Base-by-base conservation (phyloP, 2,113 vertebrate genomes). In the Albula glossodonta region DNA sequence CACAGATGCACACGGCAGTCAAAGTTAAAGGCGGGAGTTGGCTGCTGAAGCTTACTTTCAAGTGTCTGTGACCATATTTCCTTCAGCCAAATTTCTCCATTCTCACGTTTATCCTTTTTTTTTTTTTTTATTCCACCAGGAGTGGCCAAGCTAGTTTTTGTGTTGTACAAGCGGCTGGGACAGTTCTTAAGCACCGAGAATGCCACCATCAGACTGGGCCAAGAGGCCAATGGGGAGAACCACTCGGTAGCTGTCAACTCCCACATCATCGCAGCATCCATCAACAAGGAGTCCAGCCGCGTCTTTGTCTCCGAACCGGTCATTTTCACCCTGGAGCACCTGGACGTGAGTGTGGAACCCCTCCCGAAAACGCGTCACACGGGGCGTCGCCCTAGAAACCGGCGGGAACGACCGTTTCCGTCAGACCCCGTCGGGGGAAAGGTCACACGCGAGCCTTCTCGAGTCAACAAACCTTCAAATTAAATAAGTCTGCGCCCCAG, bases 271-370 rank as follows among this genome's bases (percentile, higher is more conserved):
- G 97, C 98, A 0, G 98, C 98, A 84, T 99, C 98, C 50, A 98
- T 99, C 93, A 99, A 99, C 93, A 99, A 99, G 92, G 98, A 99
- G 93, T 99, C 98, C 63, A 99, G 97, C 94, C 95, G 98, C 0
- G 97, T 99, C 85, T 99, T 97, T 90, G 94, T 99, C 90, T 96
- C 98, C 0, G 98, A 99, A 87, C 98, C 98, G 0, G 97, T 99
- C 91, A 93, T 98, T 89, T 99, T 99, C 90, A 99, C 98, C 0
- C 94, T 99, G 90, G 97, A 98, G 51, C 98, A 99, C 95, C 97
- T 99, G 48, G 98, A 99, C 92, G 98, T 99, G 95, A 99, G 98
- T 94, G 53, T 12, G 53, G 53, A 12, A 12, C 6, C 70, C 70
- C 70, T 8, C 70, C 17, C 2, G 3, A 56, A 56, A 12, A 41